phyloP scores from a whole-genome alignment of 1,140 invertebrate genomes.

The Sitodiplosis mosellana region DNA sequence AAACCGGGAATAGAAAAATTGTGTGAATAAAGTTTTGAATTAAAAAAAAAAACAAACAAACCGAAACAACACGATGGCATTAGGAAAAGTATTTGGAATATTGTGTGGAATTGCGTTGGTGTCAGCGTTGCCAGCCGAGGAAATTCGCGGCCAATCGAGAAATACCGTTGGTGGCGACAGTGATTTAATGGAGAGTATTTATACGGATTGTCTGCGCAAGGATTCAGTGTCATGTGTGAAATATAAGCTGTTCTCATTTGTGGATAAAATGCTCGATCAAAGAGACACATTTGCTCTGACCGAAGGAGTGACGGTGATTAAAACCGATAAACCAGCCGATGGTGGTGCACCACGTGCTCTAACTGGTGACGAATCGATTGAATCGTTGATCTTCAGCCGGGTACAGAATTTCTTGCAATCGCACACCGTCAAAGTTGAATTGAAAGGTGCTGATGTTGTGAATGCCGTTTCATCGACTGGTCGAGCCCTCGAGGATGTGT shows the following conservation, averaged over 20 bases:
- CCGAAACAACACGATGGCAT: constrained; percentile 15
- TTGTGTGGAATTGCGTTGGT: constrained; percentile 31
- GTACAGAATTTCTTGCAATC: constrained; percentile 54
- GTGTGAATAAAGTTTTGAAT: neutral
- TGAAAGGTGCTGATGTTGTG: constrained; percentile 65
- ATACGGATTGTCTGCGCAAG: constrained; percentile 57
- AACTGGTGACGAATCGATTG: constrained; percentile 39
- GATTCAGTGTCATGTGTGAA: constrained; percentile 64
- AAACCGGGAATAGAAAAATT: no score
- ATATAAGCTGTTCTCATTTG: constrained; percentile 64
- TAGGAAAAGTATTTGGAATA: constrained; percentile 25
- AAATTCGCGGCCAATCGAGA: constrained; percentile 30
- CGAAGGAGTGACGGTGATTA: constrained; percentile 65
- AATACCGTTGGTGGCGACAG: constrained; percentile 45
- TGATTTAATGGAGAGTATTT: constrained; percentile 53
- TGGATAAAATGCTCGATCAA: constrained; percentile 58
- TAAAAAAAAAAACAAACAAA: neutral
- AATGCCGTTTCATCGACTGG: constrained; percentile 58
- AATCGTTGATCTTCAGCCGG: constrained; percentile 42
- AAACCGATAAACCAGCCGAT: constrained; percentile 36
- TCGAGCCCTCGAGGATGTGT: constrained; percentile 50
- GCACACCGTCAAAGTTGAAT: constrained; percentile 63
- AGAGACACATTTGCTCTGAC: constrained; percentile 58
- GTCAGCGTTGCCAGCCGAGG: constrained; percentile 44
- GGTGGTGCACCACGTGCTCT: constrained; percentile 53